Evolutionary conservation across 2,797 vertebrate species (phyloP), one percentile per base, ranked within the genome.

Genomic region (Harpagifer antarcticus): DNA sequence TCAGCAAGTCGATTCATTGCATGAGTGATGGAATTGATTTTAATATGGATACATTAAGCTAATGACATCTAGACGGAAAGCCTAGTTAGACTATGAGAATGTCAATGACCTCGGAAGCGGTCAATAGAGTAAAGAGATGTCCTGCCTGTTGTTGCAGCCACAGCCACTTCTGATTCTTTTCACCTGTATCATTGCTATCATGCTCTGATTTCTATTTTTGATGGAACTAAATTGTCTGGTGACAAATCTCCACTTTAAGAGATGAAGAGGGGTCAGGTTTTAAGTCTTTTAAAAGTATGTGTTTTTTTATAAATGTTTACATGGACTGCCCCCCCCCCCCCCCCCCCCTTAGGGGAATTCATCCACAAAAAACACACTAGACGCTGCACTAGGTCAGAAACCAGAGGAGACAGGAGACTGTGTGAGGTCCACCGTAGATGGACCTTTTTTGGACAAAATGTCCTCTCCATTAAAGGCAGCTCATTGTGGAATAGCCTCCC

Each of bases 101-200:
- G 60, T 44, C 48, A n/a, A 1, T 61, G 84, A 87, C 78, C 87
- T 76, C 43, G 86, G 84, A 85, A 84, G 72, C 44, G 23, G 33
- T 76, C 80, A 23, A 68, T 74, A 37, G 19, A 13, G 56, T 20
- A 48, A 16, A 68, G 44, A 50, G 50, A 60, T 65, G 23, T 23
- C n/a, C 71, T 33, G 54, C 11, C 61, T n/a, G 33, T 57, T 69
- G 42, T 8, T 13, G 52, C n/a, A 67, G 80, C 81, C 43, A 65
- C 55, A 48, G 58, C 23, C 23, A 27, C 23, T 27, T 27, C 23
- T 27, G 23, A 27, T 27, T 27, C 3, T 27, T 27, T 27, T 27
- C 23, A 27, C 23, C 23, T 27, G 23, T 27, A 27, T 27, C 23
- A 27, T 27, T 27, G 23, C 23, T 27, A 27, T 27, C 23, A 27